Conservation (phyloP, 2,113 vertebrate genomes). For the Spea bombifrons region DNA sequence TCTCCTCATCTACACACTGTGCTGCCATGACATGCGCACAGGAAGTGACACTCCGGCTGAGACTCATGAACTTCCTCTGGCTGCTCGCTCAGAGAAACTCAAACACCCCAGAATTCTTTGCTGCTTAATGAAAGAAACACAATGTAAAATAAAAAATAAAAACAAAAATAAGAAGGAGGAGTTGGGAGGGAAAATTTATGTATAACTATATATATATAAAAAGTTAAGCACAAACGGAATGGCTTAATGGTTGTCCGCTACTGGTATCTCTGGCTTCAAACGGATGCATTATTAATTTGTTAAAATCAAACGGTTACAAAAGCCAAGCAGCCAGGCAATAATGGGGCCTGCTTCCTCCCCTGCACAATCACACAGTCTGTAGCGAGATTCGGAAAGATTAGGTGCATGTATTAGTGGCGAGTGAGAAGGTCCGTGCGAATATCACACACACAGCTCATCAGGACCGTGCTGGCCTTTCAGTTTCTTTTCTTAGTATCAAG, state of each 20-base stretch:
- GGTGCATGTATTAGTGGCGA: conserved; percentile 43
- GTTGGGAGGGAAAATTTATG: not conserved
- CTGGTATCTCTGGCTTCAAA: conserved; percentile 16
- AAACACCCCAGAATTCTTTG: conserved; percentile 83
- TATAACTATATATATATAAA: not conserved
- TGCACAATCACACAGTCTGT: conserved; percentile 40
- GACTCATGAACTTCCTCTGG: conserved; percentile 50
- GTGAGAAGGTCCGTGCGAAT: conserved; percentile 36
- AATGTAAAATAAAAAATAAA: conserved; percentile 69
- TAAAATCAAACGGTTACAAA: conserved; percentile 46
- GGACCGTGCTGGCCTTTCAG: conserved; percentile 51
- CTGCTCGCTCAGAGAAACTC: conserved; percentile 77
- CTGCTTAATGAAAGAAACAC: conserved; percentile 73
- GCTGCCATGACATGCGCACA: conserved; percentile 41
- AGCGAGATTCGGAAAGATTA: conserved; percentile 37
- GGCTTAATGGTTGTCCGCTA: conserved; percentile 11
- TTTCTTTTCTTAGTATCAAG: conserved; percentile 59
- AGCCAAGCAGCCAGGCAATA: conserved; percentile 46
- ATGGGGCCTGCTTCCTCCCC: conserved; percentile 37
- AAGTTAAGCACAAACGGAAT: conserved; percentile 2
- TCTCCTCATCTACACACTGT: conserved; percentile 34
- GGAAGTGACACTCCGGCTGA: conserved; percentile 37
- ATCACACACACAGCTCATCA: conserved; percentile 48
- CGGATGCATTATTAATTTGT: conserved; percentile 48
- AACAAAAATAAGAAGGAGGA: conserved; percentile 42